Base-by-base conservation (phyloP, 2,113 vertebrate species). In the Boulengeromyrus knoepffleri region DNA sequence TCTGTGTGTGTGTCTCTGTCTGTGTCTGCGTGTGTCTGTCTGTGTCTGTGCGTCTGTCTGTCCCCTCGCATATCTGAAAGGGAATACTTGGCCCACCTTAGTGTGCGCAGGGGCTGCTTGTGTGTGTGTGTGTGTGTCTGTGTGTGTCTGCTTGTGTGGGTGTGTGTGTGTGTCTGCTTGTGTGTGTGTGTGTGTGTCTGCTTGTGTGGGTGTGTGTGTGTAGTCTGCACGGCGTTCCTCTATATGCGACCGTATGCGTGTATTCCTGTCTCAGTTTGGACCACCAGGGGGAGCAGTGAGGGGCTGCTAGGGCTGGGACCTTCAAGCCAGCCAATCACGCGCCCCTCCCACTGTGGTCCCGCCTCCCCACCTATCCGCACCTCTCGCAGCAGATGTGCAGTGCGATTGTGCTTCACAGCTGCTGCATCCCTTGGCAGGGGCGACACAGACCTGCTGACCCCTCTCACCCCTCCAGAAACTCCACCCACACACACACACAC, bases 211-310 rank as follows among this genome's bases (percentile, higher is more conserved):
- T 89, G 1, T 89, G 27, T 74, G 88, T 17, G 12, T 86, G 24
- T 86, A 87, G 31, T 45, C 27, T 8, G 49, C 39, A 21, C 9
- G 17, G 46, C 74, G 3, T 89, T 15, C n/a, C 39, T 21, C 9
- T 58, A 47, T 84, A 31, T 39, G 39, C 53, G 77, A 45, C n/a
- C 10, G 19, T 62, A 52, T 66, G 52, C 13, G 52, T 83, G 42
- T 36, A 21, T 84, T 70, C 88, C 62, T 70, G 39, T 58, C 13
- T 50, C 52, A 21, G 70, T 49, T 36, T 10, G 13, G 9, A 45
- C 93, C 97, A 96, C 96, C 95, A 96, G 96, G 96, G 97, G 97
- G 95, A 91, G 96, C 95, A 95, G 96, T 95, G 95, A 95, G 94
- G 95, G 95, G 96, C 13, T 50, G n/a, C 74, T 62, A 45, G 27